Conservation (phyloP, 2,113 vertebrate genomes). For the Acrocephalus arundinaceus region DNA sequence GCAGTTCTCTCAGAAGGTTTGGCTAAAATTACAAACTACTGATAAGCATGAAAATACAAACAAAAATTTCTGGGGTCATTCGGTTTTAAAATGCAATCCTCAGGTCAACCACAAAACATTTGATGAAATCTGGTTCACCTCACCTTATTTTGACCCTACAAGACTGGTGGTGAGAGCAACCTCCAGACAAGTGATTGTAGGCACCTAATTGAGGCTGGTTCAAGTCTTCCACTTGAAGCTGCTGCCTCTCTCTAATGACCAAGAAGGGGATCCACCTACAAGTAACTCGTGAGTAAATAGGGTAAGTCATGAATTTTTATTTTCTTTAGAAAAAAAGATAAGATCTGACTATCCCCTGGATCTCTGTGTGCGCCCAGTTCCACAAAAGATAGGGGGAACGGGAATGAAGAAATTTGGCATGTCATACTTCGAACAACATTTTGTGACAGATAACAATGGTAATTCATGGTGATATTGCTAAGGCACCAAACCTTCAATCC, state of each 20-base stretch:
- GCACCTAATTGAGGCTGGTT: neutral
- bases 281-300: neutral
- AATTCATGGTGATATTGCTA: neutral
- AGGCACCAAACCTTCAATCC: slow-evolving; percentile 69
- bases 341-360: neutral
- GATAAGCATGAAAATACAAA: neutral
- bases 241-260: neutral
- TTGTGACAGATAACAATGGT: neutral
- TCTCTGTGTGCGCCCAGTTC: neutral
- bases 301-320: neutral
- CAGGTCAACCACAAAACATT: neutral
- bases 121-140: neutral
- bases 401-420: neutral
- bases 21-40: neutral
- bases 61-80: neutral
- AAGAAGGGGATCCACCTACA: neutral
- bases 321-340: neutral
- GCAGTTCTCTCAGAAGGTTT: neutral
- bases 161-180: neutral
- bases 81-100: neutral
- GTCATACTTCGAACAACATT: neutral
- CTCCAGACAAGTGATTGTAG: neutral
- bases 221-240: neutral
- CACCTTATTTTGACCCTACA: neutral
- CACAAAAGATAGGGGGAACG: neutral